Conservation (phyloP, 2,797 vertebrate species). For the Petrocephalus schoutedeni region DNA sequence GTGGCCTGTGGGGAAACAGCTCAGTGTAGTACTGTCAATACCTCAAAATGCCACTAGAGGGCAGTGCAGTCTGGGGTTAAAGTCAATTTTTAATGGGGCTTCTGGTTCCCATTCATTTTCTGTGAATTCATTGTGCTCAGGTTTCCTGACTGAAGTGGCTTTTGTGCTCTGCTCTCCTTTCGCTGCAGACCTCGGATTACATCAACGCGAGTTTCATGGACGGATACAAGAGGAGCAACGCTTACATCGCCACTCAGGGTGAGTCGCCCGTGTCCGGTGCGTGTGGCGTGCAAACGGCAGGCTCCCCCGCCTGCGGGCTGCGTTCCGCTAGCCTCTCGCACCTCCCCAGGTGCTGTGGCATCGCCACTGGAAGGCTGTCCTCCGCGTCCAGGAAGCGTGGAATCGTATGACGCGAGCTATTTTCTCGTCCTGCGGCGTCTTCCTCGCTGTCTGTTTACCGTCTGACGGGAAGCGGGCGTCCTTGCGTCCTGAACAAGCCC, state of each 20-base stretch:
- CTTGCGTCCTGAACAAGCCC: neutral
- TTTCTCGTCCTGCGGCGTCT: neutral
- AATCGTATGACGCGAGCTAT: neutral
- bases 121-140: neutral
- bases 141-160: neutral
- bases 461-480: neutral
- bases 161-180: slow-evolving; percentile 10
- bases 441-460: neutral
- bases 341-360: neutral
- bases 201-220: slow-evolving; percentile 82
- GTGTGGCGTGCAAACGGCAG: neutral
- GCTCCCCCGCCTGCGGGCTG: neutral
- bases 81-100: neutral
- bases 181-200: slow-evolving; percentile 70
- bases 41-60: slow-evolving; percentile 17
- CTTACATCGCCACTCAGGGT: slow-evolving; percentile 83
- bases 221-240: slow-evolving; percentile 71
- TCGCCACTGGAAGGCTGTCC: neutral
- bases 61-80: slow-evolving; percentile 12
- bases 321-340: neutral
- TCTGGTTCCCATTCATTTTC: too few species aligned
- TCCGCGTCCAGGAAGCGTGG: neutral
- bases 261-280: slow-evolving; percentile 27
- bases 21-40: neutral
- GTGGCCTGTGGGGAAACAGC: neutral